Base-by-base conservation (phyloP, 2,888 invertebrate genomes). In the Caenorhabditis sp. region DNA sequence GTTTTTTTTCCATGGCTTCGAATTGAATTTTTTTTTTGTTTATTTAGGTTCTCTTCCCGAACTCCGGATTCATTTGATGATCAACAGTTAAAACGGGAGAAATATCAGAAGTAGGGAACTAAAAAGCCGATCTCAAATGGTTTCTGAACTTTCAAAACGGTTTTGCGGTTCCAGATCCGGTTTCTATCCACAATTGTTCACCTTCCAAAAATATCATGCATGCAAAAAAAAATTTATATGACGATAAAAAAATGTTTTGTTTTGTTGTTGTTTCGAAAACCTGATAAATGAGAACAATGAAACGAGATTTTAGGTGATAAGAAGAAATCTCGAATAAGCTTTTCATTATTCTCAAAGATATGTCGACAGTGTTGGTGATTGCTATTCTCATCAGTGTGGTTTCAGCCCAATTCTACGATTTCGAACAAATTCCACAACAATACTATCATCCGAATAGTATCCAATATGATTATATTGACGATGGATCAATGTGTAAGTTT, bases 251-350 rank as follows among this genome's bases (percentile, higher is more conserved):
- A 5, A 50, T 17, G 36, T 58, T 37, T 55, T 50, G 37, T 54
- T 21, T 27, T 58, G 24, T 60, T 60, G 19, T 57, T 58, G 58
- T 53, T 60, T 55, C 19, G 0, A 66, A 57, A 71, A 71, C 66
- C 60, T 43, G 43, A 43, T 43, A 43, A 43, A 43, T 43, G 43
- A 43, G 43, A 43, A 43, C 43, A 43, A 43, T 17, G 43, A 43
- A 43, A 43, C 43, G 43, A 58, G 69, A 70, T 62, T 21, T 31
- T 26, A 0, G 43, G 43, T 43, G 43, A 43, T 43, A 43, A 17
- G 17, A n/a, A n/a, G 43, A 43, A 17, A 43, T 10, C 12, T 43
- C 12, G 43, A 43, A 43, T 43, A 43, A 43, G 12, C 17, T 43
- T 43, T 43, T 43, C 14, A 43, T 43, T 43, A 17, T 43, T 31